Evolutionary conservation across 2,888 invertebrate species (phyloP), one percentile per base, ranked within the genome.

Genomic region (Pilophorus perplexus): DNA sequence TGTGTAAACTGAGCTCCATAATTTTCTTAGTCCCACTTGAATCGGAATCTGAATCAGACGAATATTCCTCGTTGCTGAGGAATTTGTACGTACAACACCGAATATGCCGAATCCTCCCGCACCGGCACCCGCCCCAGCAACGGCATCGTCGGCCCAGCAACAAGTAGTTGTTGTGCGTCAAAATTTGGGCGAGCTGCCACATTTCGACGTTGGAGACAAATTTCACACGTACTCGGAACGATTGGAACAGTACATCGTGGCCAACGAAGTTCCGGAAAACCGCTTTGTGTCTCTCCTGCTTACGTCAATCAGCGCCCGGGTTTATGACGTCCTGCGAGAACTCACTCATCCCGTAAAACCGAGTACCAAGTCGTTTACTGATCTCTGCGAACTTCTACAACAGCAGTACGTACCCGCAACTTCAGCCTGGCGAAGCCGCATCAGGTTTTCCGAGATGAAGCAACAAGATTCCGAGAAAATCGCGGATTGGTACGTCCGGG

Each of bases 71-170:
- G 12, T 44, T 12, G 22, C 18, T 44, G 2, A 44, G 44, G 18
- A 6, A 44, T 44, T 16, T 44, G 44, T 44, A 44, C 44, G 18
- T 16, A 44, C 44, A 44, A n/a, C n/a, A n/a, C n/a, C n/a, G n/a
- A n/a, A n/a, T n/a, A n/a, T n/a, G n/a, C n/a, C n/a, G n/a, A n/a
- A n/a, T n/a, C n/a, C n/a, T n/a, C n/a, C n/a, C n/a, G n/a, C n/a
- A n/a, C n/a, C n/a, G n/a, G n/a, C n/a, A n/a, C n/a, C n/a, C n/a
- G n/a, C n/a, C n/a, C n/a, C n/a, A n/a, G n/a, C n/a, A n/a, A n/a
- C n/a, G n/a, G n/a, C n/a, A n/a, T n/a, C n/a, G n/a, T n/a, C n/a
- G n/a, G n/a, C n/a, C n/a, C n/a, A n/a, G n/a, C n/a, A n/a, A n/a
- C n/a, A n/a, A n/a, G n/a, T n/a, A n/a, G n/a, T n/a, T n/a, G n/a